Percentiles rank a stretch among this genome's conserved stretches.
Conservation (phyloP, 2,888 invertebrate genomes). For the Euzophera pinguis region DNA sequence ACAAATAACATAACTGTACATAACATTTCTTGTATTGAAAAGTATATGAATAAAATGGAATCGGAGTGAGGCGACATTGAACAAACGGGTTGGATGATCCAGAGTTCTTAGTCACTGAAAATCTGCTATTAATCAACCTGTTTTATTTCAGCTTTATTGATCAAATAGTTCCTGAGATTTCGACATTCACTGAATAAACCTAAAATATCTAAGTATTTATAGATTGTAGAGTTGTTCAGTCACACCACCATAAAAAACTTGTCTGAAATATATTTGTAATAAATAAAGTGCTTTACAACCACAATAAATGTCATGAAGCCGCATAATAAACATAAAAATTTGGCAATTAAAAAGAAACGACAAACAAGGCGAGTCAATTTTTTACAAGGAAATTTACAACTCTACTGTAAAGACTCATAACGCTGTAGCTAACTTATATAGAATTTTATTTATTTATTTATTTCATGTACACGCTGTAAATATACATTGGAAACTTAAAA, state of each 20-base stretch:
- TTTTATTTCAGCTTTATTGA: no score
- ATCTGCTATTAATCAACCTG: no score
- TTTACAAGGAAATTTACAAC: conserved; percentile 47
- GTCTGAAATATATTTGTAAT: conserved; percentile 11
- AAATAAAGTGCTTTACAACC: conserved; percentile 22
- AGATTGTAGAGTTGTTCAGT: not conserved
- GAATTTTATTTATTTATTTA: no score
- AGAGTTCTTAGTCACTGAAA: no score
- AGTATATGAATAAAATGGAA: no score
- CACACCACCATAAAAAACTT: conserved; percentile 5
- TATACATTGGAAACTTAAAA: no score
- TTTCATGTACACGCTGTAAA: no score
- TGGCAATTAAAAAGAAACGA: conserved; percentile 54
- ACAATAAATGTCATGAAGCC: conserved; percentile 28
- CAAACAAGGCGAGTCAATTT: conserved; percentile 46
- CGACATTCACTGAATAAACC: not conserved
- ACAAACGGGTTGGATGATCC: no score
- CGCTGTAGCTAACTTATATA: not conserved
- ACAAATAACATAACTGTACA: no score
- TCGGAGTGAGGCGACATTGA: no score
- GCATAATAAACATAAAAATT: conserved; percentile 36
- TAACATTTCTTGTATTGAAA: no score
- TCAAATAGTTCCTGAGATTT: no score
- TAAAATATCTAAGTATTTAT: not conserved
- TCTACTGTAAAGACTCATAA: not conserved